phyloP scores from a whole-genome alignment of 2,113 vertebrate genomes.

The Cricetomys ansorgei region DNA sequence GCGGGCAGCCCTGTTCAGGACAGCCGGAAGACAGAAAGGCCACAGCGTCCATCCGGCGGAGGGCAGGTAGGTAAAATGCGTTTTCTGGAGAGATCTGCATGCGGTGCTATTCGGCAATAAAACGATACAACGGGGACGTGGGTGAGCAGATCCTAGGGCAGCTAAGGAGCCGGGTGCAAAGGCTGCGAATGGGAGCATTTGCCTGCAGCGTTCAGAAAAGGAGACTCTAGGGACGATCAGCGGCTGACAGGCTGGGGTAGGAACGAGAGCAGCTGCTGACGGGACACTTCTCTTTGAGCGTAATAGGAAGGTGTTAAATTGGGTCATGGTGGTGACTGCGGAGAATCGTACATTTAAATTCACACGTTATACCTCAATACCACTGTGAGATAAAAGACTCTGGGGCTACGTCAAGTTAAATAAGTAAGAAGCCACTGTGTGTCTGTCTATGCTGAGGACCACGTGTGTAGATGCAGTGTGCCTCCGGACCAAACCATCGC shows the following conservation, averaged over 20 bases:
- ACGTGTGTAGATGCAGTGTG: background rate
- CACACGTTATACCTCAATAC: conserved; percentile 1
- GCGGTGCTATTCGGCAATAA: background rate
- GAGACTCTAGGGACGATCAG: background rate
- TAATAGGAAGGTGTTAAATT: background rate
- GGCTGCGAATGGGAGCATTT: background rate
- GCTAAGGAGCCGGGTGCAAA: background rate
- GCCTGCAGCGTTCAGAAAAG: background rate
- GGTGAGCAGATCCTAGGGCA: background rate
- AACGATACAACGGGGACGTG: background rate
- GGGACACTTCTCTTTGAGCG: background rate
- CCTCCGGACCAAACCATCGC: background rate
- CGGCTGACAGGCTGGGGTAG: background rate
- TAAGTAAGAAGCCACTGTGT: background rate
- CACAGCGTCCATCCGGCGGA: background rate
- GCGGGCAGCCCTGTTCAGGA: background rate
- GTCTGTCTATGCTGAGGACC: background rate
- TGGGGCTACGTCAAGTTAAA: background rate
- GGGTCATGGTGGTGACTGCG: background rate
- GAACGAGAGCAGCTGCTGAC: background rate
- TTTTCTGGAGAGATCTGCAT: background rate
- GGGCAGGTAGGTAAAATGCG: background rate
- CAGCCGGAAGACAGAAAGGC: background rate
- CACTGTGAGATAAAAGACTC: background rate
- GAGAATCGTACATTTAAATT: background rate